phyloP scores from a whole-genome alignment of 2,797 vertebrate genomes.

The Orientallactaga sibirica region DNA sequence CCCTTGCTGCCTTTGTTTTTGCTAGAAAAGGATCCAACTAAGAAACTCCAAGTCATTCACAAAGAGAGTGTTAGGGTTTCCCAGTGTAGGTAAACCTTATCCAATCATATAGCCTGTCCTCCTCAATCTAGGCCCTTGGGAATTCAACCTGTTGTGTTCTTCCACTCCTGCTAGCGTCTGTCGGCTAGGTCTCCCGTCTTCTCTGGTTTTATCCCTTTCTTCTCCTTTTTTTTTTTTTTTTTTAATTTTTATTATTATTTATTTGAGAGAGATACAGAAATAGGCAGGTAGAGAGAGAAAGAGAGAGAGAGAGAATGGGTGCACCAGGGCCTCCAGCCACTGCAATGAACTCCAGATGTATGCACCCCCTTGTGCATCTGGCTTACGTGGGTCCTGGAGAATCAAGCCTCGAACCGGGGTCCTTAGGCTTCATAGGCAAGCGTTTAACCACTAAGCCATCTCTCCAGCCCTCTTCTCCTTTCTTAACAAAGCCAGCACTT shows the following conservation, averaged over 20 bases:
- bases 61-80: not conserved
- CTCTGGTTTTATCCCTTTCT: not conserved
- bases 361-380: too few relatives aligned
- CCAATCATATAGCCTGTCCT: not conserved
- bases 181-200: not conserved
- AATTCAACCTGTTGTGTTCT: not conserved
- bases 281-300: too few relatives aligned
- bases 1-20: not conserved
- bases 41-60: not conserved
- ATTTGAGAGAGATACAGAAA: too few relatives aligned
- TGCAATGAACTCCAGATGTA: too few relatives aligned
- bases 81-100: not conserved
- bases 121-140: not conserved
- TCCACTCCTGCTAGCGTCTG: not conserved
- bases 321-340: too few relatives aligned
- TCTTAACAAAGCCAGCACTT: not conserved
- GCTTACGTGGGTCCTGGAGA: too few relatives aligned
- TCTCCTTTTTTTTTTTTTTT: too few relatives aligned
- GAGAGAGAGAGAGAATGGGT: too few relatives aligned
- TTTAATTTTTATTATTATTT: too few relatives aligned
- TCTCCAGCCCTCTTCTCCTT: not conserved
- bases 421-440: too few relatives aligned
- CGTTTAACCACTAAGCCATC: too few relatives aligned
- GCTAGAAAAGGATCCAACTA: not conserved
- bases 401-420: too few relatives aligned